Base-by-base conservation (phyloP, 2,888 invertebrate species). In the Lithophane socia region DNA sequence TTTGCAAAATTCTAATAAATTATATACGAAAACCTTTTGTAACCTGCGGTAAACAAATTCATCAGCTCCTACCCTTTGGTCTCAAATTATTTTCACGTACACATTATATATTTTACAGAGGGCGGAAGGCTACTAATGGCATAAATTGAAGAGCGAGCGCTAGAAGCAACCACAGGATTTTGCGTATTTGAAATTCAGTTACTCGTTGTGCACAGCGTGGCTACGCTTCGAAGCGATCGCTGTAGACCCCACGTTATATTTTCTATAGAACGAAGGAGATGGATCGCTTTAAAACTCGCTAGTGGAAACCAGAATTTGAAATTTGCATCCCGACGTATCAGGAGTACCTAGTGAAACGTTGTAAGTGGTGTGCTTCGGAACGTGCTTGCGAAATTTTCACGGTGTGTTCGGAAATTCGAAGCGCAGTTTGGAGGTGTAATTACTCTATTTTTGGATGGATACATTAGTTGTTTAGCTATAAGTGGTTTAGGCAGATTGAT, bases 131-230 rank as follows among this genome's bases (percentile, higher is more conserved):
- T 93, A 94, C 94, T 94, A 95, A 95, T 94, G 93, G 94, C 92
- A 95, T 94, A 94, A 95, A 95, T 94, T 95, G 93, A 93, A 94
- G 93, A 94, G 93, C 92, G 92, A 92, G 92, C 92, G 92, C 90
- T 93, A 87, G 91, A 93, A 92, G 93, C 90, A 93, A 93, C 94
- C 93, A 90, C 94, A 92, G 93, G 94, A 94, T 95, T 95, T 95
- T 94, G 93, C 93, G 93, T 94, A 95, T 95, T 95, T 94, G 93
- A 94, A 95, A 95, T 95, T 95, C 94, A 94, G 94, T 93, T 94
- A 93, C 93, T 93, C 93, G 90, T 90, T 88, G 90, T 88, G 92
- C 91, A 88, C 88, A 88, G 86, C 87, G 86, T 85, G 87, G 90
- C 86, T 90, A 89, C 90, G 92, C 91, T 93, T 93, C 89, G 88